Conservation (phyloP, 2,113 vertebrate genomes). For the Gavialis gangeticus region DNA sequence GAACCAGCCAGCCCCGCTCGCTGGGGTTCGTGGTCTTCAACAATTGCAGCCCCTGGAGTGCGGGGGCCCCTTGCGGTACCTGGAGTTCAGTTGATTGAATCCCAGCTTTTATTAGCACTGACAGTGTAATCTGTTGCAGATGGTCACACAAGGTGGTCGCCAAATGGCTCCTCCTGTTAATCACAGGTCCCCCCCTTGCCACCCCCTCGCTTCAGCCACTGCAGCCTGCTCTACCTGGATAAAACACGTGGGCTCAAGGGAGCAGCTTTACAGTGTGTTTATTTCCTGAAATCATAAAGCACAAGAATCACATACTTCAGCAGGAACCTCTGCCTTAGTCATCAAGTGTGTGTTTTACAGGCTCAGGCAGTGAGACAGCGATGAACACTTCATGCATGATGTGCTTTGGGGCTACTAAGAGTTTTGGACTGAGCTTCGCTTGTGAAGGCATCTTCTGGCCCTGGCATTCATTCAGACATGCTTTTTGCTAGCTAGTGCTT, state of each 20-base stretch:
- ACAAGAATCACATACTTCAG: background rate
- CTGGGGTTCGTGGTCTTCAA: background rate
- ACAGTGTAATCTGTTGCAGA: conserved; percentile 74
- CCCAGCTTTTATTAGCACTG: conserved; percentile 42
- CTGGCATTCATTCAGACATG: background rate
- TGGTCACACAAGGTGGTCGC: conserved; percentile 77
- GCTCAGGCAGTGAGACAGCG: background rate
- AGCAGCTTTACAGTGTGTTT: background rate
- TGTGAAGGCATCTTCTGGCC: background rate
- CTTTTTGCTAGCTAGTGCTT: background rate
- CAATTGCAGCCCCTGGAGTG: background rate
- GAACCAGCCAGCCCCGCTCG: background rate
- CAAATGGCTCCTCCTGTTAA: conserved; percentile 62
- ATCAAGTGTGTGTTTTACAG: background rate
- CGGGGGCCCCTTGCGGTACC: conserved; percentile 13
- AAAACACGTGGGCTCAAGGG: background rate
- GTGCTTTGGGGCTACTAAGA: background rate
- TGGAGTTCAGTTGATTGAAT: conserved; percentile 68
- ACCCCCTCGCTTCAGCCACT: background rate
- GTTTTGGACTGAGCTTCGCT: background rate
- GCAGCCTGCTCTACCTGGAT: conserved; percentile 48
- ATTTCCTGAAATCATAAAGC: conserved; percentile 34
- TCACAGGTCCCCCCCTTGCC: background rate
- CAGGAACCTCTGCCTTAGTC: fast-evolving
- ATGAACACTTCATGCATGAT: background rate